Conservation (phyloP, 2,888 invertebrate species). For the Noctua pronuba region DNA sequence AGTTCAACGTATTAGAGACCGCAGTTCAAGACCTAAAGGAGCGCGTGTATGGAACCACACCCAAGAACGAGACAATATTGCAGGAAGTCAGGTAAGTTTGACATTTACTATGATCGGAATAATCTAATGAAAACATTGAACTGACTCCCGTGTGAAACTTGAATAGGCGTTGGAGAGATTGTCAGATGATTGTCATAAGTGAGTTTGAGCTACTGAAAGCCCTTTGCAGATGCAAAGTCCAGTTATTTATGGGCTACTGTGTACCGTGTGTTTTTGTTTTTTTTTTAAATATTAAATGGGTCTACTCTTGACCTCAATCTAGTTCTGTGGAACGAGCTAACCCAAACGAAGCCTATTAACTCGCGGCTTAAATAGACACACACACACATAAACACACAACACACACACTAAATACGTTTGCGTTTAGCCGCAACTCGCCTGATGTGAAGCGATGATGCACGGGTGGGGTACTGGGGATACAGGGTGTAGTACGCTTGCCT, state of each 20-base stretch:
- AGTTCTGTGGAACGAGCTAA: no score
- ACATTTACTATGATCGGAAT: neutral
- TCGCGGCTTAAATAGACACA: no score
- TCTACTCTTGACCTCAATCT: no score
- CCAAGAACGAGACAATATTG: conserved; percentile 84
- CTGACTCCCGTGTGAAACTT: neutral
- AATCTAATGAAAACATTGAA: neutral
- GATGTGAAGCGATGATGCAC: neutral
- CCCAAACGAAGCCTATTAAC: no score
- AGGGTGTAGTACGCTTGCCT: neutral
- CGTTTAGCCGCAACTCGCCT: neutral
- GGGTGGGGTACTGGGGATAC: neutral
- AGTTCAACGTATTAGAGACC: conserved; percentile 82
- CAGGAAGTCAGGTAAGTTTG: conserved; percentile 83
- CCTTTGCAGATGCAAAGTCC: neutral
- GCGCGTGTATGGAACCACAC: conserved; percentile 84
- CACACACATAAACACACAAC: no score
- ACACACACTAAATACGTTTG: no score
- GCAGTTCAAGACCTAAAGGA: conserved; percentile 82
- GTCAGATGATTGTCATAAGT: neutral
- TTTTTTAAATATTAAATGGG: no score
- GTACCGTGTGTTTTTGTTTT: no score
- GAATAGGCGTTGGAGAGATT: neutral
- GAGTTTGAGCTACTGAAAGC: neutral
- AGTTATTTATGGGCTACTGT: neutral